Percentiles rank a stretch among this genome's conserved stretches.
These are phyloP conservation scores for Lerista edwardsae DNA, from an alignment of 2,797 vertebrate species.

Conservation along the genomic window DNA sequence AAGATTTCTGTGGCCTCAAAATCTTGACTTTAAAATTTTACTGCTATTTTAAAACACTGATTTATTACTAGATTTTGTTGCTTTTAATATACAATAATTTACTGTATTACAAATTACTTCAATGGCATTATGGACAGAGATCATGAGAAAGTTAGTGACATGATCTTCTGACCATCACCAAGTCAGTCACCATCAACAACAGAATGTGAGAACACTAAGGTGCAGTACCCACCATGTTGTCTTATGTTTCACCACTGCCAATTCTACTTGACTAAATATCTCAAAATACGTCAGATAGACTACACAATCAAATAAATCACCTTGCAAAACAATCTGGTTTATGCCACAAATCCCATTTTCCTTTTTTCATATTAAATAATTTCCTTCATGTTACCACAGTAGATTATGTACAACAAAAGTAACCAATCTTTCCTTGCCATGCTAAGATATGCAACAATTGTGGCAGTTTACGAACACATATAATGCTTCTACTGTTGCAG, in stretches of 20 bases:
- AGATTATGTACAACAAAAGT: neutral
- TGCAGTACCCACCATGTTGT: neutral
- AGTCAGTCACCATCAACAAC: no score
- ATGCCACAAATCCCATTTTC: neutral
- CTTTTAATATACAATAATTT: neutral
- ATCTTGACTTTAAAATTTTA: neutral
- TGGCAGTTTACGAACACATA: neutral
- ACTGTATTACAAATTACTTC: neutral
- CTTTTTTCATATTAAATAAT: neutral
- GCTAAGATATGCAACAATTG: neutral
- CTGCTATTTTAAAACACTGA: neutral
- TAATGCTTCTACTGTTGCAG: neutral
- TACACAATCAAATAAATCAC: neutral
- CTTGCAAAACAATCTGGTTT: neutral
- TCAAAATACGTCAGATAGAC: neutral
- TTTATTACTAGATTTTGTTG: neutral
- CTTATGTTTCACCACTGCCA: neutral
- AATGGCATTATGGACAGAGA: neutral
- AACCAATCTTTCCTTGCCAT: neutral
- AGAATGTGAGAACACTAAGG: neutral
- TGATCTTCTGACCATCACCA: no score
- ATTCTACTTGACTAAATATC: neutral
- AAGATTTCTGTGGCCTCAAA: neutral
- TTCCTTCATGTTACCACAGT: neutral
- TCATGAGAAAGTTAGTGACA: neutral